Percentiles rank a stretch among this genome's conserved stretches.
Evolutionary conservation across 1,140 invertebrate genomes (phyloP).

Genomic region (Drosophila ananassae): DNA sequence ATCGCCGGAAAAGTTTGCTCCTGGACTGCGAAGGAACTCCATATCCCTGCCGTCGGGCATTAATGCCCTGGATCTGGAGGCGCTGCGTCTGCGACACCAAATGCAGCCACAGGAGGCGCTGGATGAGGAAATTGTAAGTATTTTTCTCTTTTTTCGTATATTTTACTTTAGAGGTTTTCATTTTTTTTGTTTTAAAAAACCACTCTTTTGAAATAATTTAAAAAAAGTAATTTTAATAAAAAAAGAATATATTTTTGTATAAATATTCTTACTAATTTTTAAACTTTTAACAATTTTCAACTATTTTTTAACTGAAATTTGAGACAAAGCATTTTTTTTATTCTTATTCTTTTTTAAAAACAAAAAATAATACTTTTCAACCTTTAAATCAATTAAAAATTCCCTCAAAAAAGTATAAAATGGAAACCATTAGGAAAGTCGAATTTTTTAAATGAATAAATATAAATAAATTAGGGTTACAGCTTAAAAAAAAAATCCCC

Average conservation of each 20-base stretch:
- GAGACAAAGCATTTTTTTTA: no score
- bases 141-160: not conserved
- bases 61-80: constrained; percentile 73
- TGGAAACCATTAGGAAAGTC: not conserved
- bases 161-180: no score
- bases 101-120: constrained; percentile 76
- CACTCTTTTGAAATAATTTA: no score
- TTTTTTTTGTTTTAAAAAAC: no score
- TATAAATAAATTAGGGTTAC: constrained; percentile 14
- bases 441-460: not conserved
- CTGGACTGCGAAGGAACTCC: constrained; percentile 69
- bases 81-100: constrained; percentile 69
- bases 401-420: no score
- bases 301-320: no score
- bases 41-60: constrained; percentile 80
- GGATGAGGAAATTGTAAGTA: constrained; percentile 78
- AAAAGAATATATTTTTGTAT: no score
- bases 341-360: no score
- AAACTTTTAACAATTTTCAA: no score
- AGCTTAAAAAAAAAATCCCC: constrained; percentile 22
- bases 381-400: not conserved
- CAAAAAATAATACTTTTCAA: not conserved
- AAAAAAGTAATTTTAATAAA: no score
- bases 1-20: constrained; percentile 43
- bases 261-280: no score